These are phyloP conservation scores for Myotis vivesi DNA, from an alignment of 2,797 vertebrate genomes.

Conservation along the genomic window DNA sequence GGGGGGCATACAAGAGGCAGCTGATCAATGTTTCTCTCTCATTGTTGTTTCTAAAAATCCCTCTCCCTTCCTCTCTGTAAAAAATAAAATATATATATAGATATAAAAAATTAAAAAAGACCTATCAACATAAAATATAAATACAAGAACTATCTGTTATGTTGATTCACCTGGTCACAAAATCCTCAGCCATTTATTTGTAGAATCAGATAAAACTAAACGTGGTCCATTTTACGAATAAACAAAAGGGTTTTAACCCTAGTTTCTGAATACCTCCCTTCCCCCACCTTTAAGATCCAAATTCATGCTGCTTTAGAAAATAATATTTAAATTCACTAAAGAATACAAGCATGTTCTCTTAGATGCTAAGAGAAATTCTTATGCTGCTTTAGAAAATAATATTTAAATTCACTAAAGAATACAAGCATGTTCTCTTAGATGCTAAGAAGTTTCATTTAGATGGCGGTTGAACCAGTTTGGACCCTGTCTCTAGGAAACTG, in stretches of 20 bases:
- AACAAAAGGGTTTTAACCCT: slow-evolving; percentile 51
- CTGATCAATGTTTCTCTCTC: no score
- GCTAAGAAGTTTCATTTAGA: slow-evolving; percentile 77
- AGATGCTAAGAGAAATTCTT: slow-evolving; percentile 74
- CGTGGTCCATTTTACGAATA: neutral
- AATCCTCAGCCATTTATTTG: slow-evolving; percentile 54
- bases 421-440: slow-evolving; percentile 70
- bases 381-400: slow-evolving; percentile 64
- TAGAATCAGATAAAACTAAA: slow-evolving; percentile 41
- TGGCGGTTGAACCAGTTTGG: slow-evolving; percentile 76
- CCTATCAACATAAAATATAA: neutral
- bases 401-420: slow-evolving; percentile 60
- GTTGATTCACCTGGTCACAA: slow-evolving; percentile 31
- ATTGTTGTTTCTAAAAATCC: no score
- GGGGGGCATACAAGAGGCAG: no score
- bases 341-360: slow-evolving; percentile 66
- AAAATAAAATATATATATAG: no score
- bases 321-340: slow-evolving; percentile 63
- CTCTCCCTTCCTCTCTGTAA: no score
- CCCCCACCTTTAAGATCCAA: slow-evolving; percentile 9
- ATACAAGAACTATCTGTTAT: slow-evolving; percentile 39
- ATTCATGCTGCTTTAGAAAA: slow-evolving; percentile 54
- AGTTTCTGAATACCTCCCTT: slow-evolving; percentile 28
- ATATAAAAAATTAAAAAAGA: neutral
- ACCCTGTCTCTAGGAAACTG: slow-evolving; percentile 78